phyloP scores from a whole-genome alignment of 2,113 vertebrate genomes.

The Maccullochella peelii region DNA sequence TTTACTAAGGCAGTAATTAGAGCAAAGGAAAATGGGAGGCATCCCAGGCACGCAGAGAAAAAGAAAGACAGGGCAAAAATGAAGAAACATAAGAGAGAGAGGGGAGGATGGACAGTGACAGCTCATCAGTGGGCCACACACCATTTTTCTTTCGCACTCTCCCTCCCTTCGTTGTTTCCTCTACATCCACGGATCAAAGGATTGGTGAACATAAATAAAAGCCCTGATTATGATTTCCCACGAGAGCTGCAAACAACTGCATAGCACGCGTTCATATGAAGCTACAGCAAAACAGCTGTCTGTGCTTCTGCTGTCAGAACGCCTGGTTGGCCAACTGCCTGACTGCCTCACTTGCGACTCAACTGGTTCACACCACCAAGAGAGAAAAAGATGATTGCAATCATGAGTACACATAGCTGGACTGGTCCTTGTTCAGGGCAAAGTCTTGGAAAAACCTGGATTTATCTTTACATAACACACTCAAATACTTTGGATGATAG shows the following conservation, averaged over 20 bases:
- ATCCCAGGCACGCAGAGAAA: constrained; percentile 70
- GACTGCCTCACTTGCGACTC: constrained; percentile 31
- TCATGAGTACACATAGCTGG: constrained; percentile 40
- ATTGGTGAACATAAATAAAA: constrained; percentile 67
- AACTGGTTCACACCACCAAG: constrained; percentile 29
- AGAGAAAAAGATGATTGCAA: constrained; percentile 19
- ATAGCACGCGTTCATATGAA: constrained; percentile 58
- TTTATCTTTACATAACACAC: constrained; percentile 18
- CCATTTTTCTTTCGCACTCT: constrained; percentile 34
- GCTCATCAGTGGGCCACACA: constrained; percentile 42
- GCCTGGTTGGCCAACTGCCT: constrained; percentile 49
- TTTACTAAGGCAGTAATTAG: constrained; percentile 80
- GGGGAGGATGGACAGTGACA: constrained; percentile 42
- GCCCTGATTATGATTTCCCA: constrained; percentile 76
- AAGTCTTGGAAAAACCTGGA: constrained; percentile 9
- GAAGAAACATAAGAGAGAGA: constrained; percentile 7
- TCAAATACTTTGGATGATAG: constrained; percentile 23
- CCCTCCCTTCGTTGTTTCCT: constrained; percentile 35
- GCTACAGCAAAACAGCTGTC: constrained; percentile 69
- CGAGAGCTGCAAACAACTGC: constrained; percentile 68
- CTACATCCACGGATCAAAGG: constrained; percentile 57
- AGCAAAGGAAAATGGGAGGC: constrained; percentile 78
- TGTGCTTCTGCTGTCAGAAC: constrained; percentile 58
- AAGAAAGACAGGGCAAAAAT: constrained; percentile 35
- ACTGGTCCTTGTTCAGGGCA: constrained; percentile 11